Evolutionary conservation across 1,140 invertebrate species (phyloP).

Genomic region (Marisa cornuarietis): DNA sequence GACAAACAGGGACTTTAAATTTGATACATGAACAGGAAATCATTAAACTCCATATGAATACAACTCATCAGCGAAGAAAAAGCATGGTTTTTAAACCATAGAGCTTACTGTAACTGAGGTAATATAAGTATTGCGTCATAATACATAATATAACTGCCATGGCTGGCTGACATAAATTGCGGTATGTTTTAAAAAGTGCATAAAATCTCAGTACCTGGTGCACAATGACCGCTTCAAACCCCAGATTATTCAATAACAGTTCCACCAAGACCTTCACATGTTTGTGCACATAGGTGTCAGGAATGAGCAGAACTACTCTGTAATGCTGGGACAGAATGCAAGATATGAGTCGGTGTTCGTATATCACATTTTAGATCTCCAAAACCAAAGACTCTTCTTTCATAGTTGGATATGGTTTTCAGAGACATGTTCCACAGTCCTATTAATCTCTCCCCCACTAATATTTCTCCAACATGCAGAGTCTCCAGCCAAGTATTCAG

Average conservation of each 20-base stretch:
- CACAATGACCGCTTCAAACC: constrained; percentile 90
- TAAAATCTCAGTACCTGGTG: constrained; percentile 73
- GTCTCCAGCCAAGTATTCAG: no score
- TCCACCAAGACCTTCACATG: constrained; percentile 87
- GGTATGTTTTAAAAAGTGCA: no score
- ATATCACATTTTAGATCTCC: constrained; percentile 8
- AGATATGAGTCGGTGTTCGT: constrained; percentile 26
- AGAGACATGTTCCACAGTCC: neutral
- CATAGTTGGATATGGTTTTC: constrained; percentile 9
- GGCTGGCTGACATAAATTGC: no score
- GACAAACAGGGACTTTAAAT: neutral
- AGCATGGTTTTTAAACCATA: no score
- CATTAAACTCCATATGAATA: no score
- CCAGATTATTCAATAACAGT: constrained; percentile 82
- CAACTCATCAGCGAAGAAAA: no score
- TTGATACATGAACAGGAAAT: neutral
- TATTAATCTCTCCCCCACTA: no score
- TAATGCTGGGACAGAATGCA: constrained; percentile 72
- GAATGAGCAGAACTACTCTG: constrained; percentile 86
- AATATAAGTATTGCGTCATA: no score
- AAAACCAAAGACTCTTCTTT: constrained; percentile 14
- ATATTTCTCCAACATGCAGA: no score
- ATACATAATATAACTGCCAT: no score
- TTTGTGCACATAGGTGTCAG: constrained; percentile 89
- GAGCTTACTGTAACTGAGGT: no score